Evolutionary conservation across 64 coral and sea anemone genomes (phyloP), one percentile per base, ranked within the genome.

Genomic region (Hydrozoanthus tunicans): DNA sequence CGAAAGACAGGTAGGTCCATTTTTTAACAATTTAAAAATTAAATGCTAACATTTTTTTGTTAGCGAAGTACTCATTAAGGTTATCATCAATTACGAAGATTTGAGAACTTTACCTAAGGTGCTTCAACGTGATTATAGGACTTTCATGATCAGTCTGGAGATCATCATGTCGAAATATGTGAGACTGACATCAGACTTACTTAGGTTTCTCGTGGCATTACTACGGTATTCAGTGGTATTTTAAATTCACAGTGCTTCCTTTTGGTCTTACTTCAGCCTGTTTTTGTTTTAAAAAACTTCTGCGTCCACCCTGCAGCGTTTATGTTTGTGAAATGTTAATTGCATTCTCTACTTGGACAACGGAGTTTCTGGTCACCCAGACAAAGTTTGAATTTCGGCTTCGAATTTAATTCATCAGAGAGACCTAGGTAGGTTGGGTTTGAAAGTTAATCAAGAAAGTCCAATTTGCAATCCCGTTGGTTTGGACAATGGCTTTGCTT

Each of bases 201-300:
- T 58, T 88, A 78, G 82, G 91, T 8, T 93, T 93, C 86, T 59
- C 75, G 25, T 93, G 83, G 91, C 2, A 5, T 51, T 85, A 81
- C 7, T 8, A 13, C 3, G 78, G 8, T 51, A 59, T 13, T 8
- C 0, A 56, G 5, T 11, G 63, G 7, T 80, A 81, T 80, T 92
- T 92, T 13, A 62, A 68, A 13, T 85, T 92, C 62, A 20, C 12
- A 7, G 91, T 70, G 8, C 6, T 93, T 3, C 91, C 82, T 14
- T 93, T 93, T 53, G 83, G 75, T 2, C 23, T 92, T 10, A 86
- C 7, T 55, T 52, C 10, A 14, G 64, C 43, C 0, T 55, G 64
- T 71, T 71, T 17, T 32, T 86, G 83, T 64, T 86, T 86, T 9
- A 54, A 64, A 10, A 86, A 56, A 54, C 6, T 70, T 54, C 9